Evolutionary conservation across 2,797 vertebrate genomes (phyloP).

Genomic region (Astyanax mexicanus): DNA sequence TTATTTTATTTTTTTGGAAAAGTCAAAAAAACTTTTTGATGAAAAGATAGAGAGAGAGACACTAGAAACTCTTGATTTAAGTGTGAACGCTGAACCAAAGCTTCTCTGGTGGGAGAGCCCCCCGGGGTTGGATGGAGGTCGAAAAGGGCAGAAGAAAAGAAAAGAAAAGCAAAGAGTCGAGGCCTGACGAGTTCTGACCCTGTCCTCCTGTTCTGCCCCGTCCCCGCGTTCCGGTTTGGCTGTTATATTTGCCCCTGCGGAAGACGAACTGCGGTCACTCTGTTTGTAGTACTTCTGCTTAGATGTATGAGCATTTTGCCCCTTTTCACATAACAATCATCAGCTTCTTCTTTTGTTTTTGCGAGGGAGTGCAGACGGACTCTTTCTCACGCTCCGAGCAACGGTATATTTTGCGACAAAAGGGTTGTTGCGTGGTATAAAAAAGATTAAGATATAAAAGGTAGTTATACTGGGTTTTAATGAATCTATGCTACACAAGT

Average conservation of each 20-base stretch:
- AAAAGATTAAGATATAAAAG: slow-evolving; percentile 35
- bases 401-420: slow-evolving; percentile 65
- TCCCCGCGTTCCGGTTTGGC: slow-evolving; percentile 34
- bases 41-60: slow-evolving; percentile 46
- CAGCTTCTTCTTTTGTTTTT: slow-evolving; percentile 48
- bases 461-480: slow-evolving; percentile 62
- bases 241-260: slow-evolving; percentile 28
- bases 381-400: slow-evolving; percentile 43
- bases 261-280: slow-evolving; percentile 45
- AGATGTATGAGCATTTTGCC: slow-evolving; percentile 44
- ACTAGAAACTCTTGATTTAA: slow-evolving; percentile 74
- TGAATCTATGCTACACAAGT: slow-evolving; percentile 81
- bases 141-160: slow-evolving; percentile 37
- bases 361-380: slow-evolving; percentile 40
- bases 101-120: slow-evolving; percentile 68
- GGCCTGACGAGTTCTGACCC: slow-evolving; percentile 3
- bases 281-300: slow-evolving; percentile 53
- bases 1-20: slow-evolving; percentile 36
- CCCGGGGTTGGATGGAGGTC: background rate
- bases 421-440: slow-evolving; percentile 44
- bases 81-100: slow-evolving; percentile 86
- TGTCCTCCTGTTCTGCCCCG: slow-evolving; percentile 27
- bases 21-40: slow-evolving; percentile 38
- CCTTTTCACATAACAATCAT: slow-evolving; percentile 43
- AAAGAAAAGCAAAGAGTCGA: slow-evolving; percentile 38